Evolutionary conservation across 2,113 vertebrate genomes (phyloP), one percentile per base, ranked within the genome.

Genomic region (Atractosteus spatula): DNA sequence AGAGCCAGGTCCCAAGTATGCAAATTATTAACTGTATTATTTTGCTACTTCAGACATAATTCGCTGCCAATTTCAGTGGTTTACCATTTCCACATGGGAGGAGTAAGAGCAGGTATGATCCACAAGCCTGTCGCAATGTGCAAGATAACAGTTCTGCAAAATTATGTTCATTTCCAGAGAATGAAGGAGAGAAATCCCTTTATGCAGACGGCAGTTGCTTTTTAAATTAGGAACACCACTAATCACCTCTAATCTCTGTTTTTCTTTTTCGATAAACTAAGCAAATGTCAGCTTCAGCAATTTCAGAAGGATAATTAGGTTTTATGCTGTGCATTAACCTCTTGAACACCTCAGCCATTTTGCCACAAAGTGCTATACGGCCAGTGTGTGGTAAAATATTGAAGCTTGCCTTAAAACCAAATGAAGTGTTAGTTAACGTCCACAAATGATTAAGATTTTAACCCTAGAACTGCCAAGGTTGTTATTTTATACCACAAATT

Each of bases 401-500:
- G 44, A 55, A 43, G 76, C 54, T 57, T 43, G 64, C 67, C 56
- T 74, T 65, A 29, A 29, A 29, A 29, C 29, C 29, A 29, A 29
- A 29, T 29, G 29, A 29, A 29, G 29, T 29, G 29, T 29, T 29
- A 29, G 29, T 29, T 2, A 29, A 1, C 1, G 29, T 69, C 45
- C 57, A 68, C 44, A 64, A 56, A 61, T 74, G 55, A 77, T 68
- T 74, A 64, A 70, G 68, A 47, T 57, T 74, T 75, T 72, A 68
- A 64, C 11, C 59, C 16, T 29, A 29, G 29, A 29, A 29, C 29
- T 29, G 29, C 29, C 29, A 29, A 29, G 29, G 29, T 29, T 29
- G 29, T 29, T 29, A 29, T 29, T 29, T 29, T 29, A 29, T 29
- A 29, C 29, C 29, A 29, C 29, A 29, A 29, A 29, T 29, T 29